These are phyloP conservation scores for Mesaphorura yosii DNA, from an alignment of 1,140 invertebrate genomes.

Conservation along the genomic window DNA sequence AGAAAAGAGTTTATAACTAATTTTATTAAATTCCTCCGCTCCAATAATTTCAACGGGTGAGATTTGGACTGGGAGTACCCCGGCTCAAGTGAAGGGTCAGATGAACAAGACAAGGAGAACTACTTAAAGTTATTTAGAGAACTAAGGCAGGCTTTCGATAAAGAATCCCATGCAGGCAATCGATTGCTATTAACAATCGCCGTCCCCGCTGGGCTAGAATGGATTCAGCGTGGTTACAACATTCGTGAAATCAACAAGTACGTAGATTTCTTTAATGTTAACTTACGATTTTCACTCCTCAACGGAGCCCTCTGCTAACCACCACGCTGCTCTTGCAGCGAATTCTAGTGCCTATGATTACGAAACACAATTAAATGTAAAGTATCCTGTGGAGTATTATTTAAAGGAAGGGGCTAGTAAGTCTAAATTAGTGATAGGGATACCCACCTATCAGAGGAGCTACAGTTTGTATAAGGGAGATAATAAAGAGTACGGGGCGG, in stretches of 20 bases:
- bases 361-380: conserved; percentile 73
- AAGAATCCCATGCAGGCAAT: conserved; percentile 76
- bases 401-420: conserved; percentile 65
- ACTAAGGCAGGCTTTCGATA: conserved; percentile 76
- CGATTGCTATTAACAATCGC: conserved; percentile 83
- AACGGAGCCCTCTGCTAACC: conserved; percentile 75
- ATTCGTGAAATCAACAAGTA: conserved; percentile 69
- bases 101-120: conserved; percentile 75
- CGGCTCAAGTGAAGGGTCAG: conserved; percentile 76
- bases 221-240: conserved; percentile 88
- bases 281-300: conserved; percentile 90
- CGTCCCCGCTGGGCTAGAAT: conserved; percentile 82
- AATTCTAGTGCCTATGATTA: conserved; percentile 72
- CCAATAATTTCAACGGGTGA: conserved; percentile 88
- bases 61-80: conserved; percentile 68
- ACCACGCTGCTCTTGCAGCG: conserved; percentile 72
- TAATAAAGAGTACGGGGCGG: conserved; percentile 64
- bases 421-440: conserved; percentile 78
- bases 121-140: conserved; percentile 83
- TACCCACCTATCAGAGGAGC: conserved; percentile 86
- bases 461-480: conserved; percentile 74
- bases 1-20: conserved; percentile 74
- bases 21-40: conserved; percentile 71
- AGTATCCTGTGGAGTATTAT: conserved; percentile 57
- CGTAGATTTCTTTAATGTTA: conserved; percentile 90